Conservation (phyloP, 35 echinoderm and acorn worm genomes). For the Apostichopus parvimensis region DNA sequence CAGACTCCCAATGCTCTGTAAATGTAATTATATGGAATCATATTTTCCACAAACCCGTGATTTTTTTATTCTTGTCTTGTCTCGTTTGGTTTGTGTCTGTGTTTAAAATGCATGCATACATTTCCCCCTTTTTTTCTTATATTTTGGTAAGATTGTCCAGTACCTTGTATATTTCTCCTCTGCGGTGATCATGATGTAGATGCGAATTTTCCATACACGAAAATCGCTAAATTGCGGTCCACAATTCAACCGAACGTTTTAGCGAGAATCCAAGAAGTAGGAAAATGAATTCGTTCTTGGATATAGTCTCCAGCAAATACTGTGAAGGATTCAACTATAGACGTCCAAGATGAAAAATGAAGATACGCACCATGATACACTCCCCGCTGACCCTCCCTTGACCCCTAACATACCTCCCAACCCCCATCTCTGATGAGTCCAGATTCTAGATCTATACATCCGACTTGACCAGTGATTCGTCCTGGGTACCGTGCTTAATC, state of each 20-base stretch:
- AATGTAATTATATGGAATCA: background rate
- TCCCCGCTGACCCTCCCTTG: background rate
- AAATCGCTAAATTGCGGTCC: background rate
- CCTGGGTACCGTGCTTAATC: constrained; percentile 96
- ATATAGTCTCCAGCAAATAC: too few species aligned
- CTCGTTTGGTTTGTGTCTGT: background rate
- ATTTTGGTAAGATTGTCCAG: too few species aligned
- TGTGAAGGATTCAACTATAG: background rate
- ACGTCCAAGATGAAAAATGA: constrained; percentile 22
- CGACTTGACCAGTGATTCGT: constrained; percentile 91
- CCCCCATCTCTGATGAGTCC: background rate
- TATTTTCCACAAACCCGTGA: constrained; percentile 2
- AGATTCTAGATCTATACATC: background rate
- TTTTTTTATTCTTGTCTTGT: background rate
- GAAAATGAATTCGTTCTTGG: too few species aligned
- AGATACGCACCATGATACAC: background rate
- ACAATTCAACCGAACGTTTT: background rate
- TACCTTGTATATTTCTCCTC: too few species aligned
- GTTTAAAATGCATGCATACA: background rate
- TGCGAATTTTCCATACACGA: background rate
- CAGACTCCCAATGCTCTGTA: background rate
- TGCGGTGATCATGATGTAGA: too few species aligned
- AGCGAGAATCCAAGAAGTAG: too few species aligned
- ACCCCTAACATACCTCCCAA: background rate
- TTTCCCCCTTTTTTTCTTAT: background rate